Evolutionary conservation across 37 sponge, comb jelly and placozoan species (phyloP), one percentile per base, ranked within the genome.

Genomic region (Geodia barretti): DNA sequence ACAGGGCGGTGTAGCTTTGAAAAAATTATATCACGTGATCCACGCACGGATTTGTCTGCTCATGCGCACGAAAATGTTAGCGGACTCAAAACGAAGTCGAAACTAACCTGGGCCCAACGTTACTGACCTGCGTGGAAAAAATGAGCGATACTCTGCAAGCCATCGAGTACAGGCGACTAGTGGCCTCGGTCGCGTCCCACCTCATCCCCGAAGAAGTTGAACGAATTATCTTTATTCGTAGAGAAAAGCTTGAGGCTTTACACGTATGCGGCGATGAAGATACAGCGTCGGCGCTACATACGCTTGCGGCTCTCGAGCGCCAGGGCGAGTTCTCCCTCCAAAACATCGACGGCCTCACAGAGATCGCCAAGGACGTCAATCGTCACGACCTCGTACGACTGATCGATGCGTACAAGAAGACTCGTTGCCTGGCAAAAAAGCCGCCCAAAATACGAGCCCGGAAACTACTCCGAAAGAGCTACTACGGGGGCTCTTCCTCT

Each of bases 301-400:
- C 74, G 24, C 67, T 83, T 25, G 62, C 74, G 25, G 73, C 62
- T 29, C 73, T 86, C 25, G 87, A 86, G 74, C 28, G 64, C 24
- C 8, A 65, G 26, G 80, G 80, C 9, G 60, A 65, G 5, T 73
- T 74, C 60, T 64, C 70, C 36, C 69, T 73, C 24, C 21, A 41
- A 39, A 64, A 73, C 21, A 75, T 79, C 29, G 80, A 78, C 23
- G 80, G 80, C 26, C 61, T 86, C 0, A 9, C 47, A 9, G 80
- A 86, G 33, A 41, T 86, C n/a, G 68, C 47, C 28, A 80, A 80
- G 43, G 80, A 79, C 19, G 60, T 86, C 39, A 47, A 79, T 11
- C 73, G 87, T 9, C 37, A 74, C 9, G 87, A 86, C 39, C 70
- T 86, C 26, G 32, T 54, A 1, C 28, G 34, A 4, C 58, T 67